Evolutionary conservation across 2,888 invertebrate genomes (phyloP), one percentile per base, ranked within the genome.

Genomic region (Drosophila colorata): DNA sequence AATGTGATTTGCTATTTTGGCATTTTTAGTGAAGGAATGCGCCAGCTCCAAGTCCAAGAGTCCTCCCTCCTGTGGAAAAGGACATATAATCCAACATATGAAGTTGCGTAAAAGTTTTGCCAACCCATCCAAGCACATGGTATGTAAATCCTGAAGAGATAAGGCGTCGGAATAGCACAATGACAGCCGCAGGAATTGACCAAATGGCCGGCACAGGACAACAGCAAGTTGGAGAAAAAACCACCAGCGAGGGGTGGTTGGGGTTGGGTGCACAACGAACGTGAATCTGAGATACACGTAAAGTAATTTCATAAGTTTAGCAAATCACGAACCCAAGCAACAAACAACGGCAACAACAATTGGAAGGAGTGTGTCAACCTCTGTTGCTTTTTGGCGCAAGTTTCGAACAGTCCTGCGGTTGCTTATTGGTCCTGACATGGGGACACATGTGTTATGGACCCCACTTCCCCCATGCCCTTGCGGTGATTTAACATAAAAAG

Each of bases 91-190:
- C 78, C 84, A 71, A 70, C 87, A 88, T 88, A 88, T 83, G 83
- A 80, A 88, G 88, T 83, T 88, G 83, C 85, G 84, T 87, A 81
- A 89, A 85, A 87, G 61, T 84, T 84, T 80, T 69, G 74, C 74
- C 68, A 74, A 74, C 28, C 70, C 35, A 65, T 35, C 56, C 61
- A 23, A 46, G 55, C 70, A 61, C 53, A 78, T 71, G 66, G 73
- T 85, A 90, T 90, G 91, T 91, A 90, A 90, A 90, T 91, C 87
- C 88, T 74, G 75, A 84, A 82, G 88, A 90, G 91, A 91, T 91
- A 91, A 90, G 88, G 90, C 90, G 90, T 77, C 73, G 88, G 78
- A 90, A 88, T 84, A 88, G 87, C 84, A 87, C 90, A 90, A 83
- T 91, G 91, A 90, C 91, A 91, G 85, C 79, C 86, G 78, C 77